Conservation (phyloP, 2,888 invertebrate genomes). For the Mystacides longicornis region DNA sequence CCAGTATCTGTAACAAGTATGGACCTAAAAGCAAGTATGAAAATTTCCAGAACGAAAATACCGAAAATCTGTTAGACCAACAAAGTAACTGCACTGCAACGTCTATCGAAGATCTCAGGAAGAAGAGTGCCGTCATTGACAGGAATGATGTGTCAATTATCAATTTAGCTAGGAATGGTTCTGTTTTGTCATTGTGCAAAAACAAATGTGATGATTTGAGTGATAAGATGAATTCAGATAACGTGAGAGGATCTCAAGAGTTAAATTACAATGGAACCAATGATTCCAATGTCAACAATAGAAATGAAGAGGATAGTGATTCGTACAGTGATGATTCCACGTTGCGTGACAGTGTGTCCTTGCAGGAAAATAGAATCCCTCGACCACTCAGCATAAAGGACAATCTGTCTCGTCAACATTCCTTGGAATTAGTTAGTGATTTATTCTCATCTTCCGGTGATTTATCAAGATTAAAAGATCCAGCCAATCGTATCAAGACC, state of each 20-base stretch:
- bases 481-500: constrained; percentile 70
- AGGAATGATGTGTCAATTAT: constrained; percentile 14
- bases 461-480: constrained; percentile 60
- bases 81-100: constrained; percentile 30
- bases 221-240: constrained; percentile 3
- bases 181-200: constrained; percentile 16
- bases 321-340: constrained; percentile 13
- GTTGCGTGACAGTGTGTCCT: constrained; percentile 25
- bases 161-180: constrained; percentile 14
- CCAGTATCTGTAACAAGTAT: constrained; percentile 35
- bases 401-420: constrained; percentile 50
- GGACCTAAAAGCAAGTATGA: constrained; percentile 38
- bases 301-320: constrained; percentile 3
- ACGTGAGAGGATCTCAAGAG: background rate
- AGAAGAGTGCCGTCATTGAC: constrained; percentile 9
- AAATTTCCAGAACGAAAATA: constrained; percentile 44
- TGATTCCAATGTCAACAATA: background rate
- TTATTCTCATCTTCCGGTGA: constrained; percentile 64
- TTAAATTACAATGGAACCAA: background rate
- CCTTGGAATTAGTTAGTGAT: constrained; percentile 68
- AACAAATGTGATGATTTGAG: constrained; percentile 12
- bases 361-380: constrained; percentile 28
- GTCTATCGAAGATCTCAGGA: constrained; percentile 22
- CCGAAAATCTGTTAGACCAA: constrained; percentile 36
- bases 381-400: constrained; percentile 35